phyloP scores from a whole-genome alignment of 37 sponge, comb jelly and placozoan genomes.

The Mnemiopsis leidyi region DNA sequence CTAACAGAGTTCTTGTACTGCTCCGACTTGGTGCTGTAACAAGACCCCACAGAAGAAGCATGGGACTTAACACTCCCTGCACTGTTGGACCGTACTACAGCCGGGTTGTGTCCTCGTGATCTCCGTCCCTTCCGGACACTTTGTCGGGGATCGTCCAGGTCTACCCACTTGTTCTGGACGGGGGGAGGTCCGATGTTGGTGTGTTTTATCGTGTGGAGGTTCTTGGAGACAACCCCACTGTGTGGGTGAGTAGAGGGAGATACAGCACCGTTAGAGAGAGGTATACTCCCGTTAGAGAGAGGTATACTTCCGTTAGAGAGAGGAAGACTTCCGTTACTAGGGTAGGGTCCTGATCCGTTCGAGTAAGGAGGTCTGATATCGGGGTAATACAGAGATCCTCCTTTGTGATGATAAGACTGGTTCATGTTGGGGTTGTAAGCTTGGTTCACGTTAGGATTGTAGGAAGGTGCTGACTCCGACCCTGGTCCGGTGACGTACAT shows the following conservation, averaged over 20 bases:
- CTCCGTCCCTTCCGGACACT: background rate
- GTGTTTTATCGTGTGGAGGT: background rate
- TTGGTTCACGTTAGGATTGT: background rate
- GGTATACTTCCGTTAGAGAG: background rate
- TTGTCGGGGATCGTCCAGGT: background rate
- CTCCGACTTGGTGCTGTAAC: conserved; percentile 28
- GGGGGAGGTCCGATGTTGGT: conserved; percentile 3
- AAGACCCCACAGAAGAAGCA: background rate
- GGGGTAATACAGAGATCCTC: background rate
- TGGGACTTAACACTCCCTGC: conserved; percentile 19
- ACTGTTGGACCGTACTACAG: background rate
- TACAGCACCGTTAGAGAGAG: background rate
- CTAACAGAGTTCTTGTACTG: conserved; percentile 55
- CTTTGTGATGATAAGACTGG: background rate
- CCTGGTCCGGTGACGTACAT: background rate
- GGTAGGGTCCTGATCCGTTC: background rate
- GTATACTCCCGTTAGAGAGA: background rate
- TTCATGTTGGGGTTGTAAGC: background rate
- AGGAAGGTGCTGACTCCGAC: background rate
- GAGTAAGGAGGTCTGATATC: background rate
- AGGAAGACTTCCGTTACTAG: background rate
- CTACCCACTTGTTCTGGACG: conserved; percentile 37
- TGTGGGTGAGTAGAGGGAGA: no score
- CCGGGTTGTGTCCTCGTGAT: background rate
- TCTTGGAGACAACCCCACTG: background rate